phyloP scores from a whole-genome alignment of 2,797 vertebrate species.

The Sebastes jordani region DNA sequence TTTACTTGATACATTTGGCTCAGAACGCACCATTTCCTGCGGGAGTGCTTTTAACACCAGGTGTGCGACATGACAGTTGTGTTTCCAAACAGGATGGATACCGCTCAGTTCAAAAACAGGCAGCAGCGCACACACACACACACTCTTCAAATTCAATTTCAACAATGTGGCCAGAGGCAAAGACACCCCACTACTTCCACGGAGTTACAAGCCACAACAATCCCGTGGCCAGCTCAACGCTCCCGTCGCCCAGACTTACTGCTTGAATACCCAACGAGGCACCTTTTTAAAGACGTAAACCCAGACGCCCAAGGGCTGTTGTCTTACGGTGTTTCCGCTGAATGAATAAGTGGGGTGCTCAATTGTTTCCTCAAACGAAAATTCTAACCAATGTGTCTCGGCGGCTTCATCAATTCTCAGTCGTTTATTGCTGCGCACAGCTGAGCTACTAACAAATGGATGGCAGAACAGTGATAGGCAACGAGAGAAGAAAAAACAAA shows the following conservation, averaged over 20 bases:
- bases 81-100: conserved; percentile 36
- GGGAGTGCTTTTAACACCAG: conserved; percentile 39
- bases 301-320: conserved; percentile 10
- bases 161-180: conserved; percentile 52
- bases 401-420: conserved; percentile 40
- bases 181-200: conserved; percentile 20
- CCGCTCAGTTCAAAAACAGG: conserved; percentile 35
- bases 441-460: conserved; percentile 29
- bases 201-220: conserved; percentile 32
- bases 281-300: conserved; percentile 28
- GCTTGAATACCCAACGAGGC: conserved; percentile 22
- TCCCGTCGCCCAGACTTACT: conserved; percentile 11
- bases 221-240: conserved; percentile 28
- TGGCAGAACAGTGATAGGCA: conserved; percentile 20
- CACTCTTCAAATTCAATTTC: conserved; percentile 56
- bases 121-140: not conserved
- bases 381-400: conserved; percentile 10
- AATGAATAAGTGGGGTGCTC: conserved; percentile 14
- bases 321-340: conserved; percentile 5
- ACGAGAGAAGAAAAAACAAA: conserved; percentile 17
- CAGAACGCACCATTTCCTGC: not conserved
- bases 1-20: conserved; percentile 23
- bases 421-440: conserved; percentile 39
- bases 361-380: conserved; percentile 34
- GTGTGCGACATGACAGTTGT: conserved; percentile 46